Evolutionary conservation across 2,888 invertebrate species (phyloP).

Genomic region (Limulus polyphemus): DNA sequence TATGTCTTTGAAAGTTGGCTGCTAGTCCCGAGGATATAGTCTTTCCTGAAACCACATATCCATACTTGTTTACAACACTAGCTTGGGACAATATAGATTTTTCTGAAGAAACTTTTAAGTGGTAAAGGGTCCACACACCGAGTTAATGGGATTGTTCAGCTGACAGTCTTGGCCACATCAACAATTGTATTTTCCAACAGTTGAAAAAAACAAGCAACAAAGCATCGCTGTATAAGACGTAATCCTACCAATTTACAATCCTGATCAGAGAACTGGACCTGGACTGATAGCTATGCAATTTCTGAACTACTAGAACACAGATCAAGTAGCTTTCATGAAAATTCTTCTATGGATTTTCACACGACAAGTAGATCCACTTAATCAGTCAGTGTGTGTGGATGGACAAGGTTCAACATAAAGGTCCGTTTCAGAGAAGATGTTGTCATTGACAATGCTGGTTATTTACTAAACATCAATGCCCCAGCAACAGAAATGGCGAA

Average conservation of each 20-base stretch:
- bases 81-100: conserved; percentile 27
- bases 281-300: background rate
- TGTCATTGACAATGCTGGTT: conserved; percentile 8
- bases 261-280: background rate
- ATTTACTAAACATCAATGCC: conserved; percentile 18
- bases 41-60: conserved; percentile 15
- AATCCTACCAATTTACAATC: background rate
- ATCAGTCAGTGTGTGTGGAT: conserved; percentile 19
- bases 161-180: too few relatives aligned
- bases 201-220: too few relatives aligned
- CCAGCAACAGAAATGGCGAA: conserved; percentile 2
- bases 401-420: conserved; percentile 20
- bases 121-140: conserved; percentile 24
- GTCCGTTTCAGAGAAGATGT: conserved; percentile 9
- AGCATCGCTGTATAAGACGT: background rate
- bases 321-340: background rate
- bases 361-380: background rate
- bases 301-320: background rate
- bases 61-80: conserved; percentile 15
- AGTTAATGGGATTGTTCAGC: conserved; percentile 27
- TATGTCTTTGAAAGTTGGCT: background rate
- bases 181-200: too few relatives aligned
- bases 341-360: background rate
- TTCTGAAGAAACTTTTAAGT: conserved; percentile 23
- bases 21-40: background rate